phyloP scores from a whole-genome alignment of 2,797 vertebrate species.

The Acipenser transmontanus region DNA sequence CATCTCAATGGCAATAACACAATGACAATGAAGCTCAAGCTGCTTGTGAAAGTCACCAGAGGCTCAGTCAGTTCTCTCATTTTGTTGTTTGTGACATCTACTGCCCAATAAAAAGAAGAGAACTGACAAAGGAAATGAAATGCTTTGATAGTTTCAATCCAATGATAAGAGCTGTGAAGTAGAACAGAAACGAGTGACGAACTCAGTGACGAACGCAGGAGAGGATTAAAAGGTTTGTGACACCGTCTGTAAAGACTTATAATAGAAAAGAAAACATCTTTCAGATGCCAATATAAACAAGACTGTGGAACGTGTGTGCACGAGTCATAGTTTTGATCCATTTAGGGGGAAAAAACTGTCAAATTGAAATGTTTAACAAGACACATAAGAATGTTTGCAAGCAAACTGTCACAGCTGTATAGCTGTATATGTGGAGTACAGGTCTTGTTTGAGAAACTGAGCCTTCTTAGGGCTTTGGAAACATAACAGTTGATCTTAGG shows the following conservation, averaged over 20 bases:
- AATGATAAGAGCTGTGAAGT: constrained; percentile 40
- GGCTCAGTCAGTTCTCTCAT: constrained; percentile 29
- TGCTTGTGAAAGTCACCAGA: constrained; percentile 32
- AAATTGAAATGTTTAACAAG: too few species aligned
- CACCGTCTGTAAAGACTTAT: constrained; percentile 11
- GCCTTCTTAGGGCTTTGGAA: too few species aligned
- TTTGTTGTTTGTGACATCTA: constrained; percentile 41
- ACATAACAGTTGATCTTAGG: too few species aligned
- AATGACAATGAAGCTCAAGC: constrained; percentile 19
- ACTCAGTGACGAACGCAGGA: background rate
- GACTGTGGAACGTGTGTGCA: too few species aligned
- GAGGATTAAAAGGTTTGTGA: constrained; percentile 25
- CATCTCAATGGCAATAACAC: too few species aligned
- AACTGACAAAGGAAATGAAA: constrained; percentile 35
- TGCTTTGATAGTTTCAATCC: constrained; percentile 47
- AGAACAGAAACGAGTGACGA: constrained; percentile 19
- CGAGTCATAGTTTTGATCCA: too few species aligned
- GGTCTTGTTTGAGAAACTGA: too few species aligned
- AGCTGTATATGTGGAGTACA: too few species aligned
- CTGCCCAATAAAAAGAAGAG: constrained; percentile 29
- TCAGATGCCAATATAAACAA: too few species aligned
- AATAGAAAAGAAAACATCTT: background rate
- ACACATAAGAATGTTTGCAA: too few species aligned
- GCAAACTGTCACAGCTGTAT: too few species aligned
- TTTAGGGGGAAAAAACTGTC: too few species aligned